These are phyloP conservation scores for Morone chrysops DNA, from an alignment of 2,113 vertebrate species.

Conservation along the genomic window DNA sequence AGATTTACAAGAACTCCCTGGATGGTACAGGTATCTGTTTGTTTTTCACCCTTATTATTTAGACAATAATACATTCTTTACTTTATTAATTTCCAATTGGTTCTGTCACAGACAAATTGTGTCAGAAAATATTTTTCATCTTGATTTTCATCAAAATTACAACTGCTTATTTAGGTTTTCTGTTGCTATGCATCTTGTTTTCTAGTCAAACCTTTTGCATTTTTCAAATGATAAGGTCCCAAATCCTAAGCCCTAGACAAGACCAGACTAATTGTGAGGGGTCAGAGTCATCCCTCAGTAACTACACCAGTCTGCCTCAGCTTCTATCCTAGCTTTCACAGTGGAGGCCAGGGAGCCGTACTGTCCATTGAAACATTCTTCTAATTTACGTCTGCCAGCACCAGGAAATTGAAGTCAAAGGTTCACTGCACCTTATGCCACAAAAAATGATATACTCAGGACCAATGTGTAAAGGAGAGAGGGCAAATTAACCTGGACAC, in stretches of 20 bases:
- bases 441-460: conserved; percentile 69
- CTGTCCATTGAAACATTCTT: conserved; percentile 74
- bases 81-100: neutral
- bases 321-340: conserved; percentile 56
- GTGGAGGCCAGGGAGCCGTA: conserved; percentile 55
- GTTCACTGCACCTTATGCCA: conserved; percentile 77
- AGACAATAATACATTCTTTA: neutral
- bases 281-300: conserved; percentile 54
- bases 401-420: conserved; percentile 84
- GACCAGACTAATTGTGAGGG: conserved; percentile 44
- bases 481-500: conserved; percentile 75
- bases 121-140: neutral
- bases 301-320: conserved; percentile 39
- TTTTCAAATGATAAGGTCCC: conserved; percentile 39
- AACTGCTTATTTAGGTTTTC: neutral
- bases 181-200: neutral
- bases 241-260: conserved; percentile 4
- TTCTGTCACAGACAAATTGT: neutral
- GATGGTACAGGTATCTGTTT: neutral
- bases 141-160: neutral
- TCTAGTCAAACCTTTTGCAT: conserved; percentile 9
- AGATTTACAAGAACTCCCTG: neutral
- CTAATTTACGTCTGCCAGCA: conserved; percentile 77
- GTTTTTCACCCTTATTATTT: no score
- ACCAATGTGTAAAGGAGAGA: conserved; percentile 65